Evolutionary conservation across 1,140 invertebrate species (phyloP), one percentile per base, ranked within the genome.

Genomic region (Drosophila nigromelanica): DNA sequence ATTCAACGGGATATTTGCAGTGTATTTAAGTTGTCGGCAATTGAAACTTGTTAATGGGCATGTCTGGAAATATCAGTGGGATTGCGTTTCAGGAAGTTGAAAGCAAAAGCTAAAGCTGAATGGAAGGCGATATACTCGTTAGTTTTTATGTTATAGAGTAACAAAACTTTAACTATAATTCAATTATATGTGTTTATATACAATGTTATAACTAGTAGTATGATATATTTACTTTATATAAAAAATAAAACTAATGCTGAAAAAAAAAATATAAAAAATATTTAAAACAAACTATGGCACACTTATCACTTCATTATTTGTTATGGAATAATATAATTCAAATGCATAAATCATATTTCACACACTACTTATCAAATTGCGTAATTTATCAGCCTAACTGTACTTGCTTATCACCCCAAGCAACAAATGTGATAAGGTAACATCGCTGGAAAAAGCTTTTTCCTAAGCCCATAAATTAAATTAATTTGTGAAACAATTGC

Each of bases 1-100:
- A 77, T 80, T 70, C 33, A 70, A 68, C 77, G 42, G 76, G 68
- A 58, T 80, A 76, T 54, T 45, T 51, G 64, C 62, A 66, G 68
- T 18, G 50, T 64, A 61, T 64, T 69, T 63, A 24, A 61, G 66
- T 77, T 64, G 21, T 52, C 37, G 30, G 47, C 59, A 64, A 73
- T 61, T 42, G 50, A 77, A 73, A 73, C 73, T 69, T 61, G 66
- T 56, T 68, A 56, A 43, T 30, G 48, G 37, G 30, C 39, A 48
- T 54, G 37, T 43, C 5, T 21, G 43, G 4, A 5, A n/a, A 5
- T n/a, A 14, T n/a, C 39, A 14, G 5, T 40, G 39, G 5, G 6
- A n/a, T 39, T 39, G 35, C 35, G 11, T 4, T 6, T 6, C 27
- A 27, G 27, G 0, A 5, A 27, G 27, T 27, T 27, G 27, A 27